Conservation (phyloP, 37 sponge, comb jelly and placozoan species). For the Ephydatia muelleri region DNA sequence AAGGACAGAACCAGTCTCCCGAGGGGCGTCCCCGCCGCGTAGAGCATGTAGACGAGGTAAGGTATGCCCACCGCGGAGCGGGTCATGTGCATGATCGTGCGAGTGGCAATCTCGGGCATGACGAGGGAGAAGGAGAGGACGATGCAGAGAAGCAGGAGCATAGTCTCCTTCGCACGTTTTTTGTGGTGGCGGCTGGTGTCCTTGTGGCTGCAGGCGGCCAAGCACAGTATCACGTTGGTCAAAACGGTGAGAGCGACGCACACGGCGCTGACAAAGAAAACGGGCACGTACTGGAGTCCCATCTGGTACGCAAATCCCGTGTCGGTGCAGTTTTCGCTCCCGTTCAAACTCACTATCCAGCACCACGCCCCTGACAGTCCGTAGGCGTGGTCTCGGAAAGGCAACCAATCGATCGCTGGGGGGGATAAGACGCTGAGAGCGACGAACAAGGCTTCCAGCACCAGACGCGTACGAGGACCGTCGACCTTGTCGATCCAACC, state of each 20-base stretch:
- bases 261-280: background rate
- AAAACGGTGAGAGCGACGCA: background rate
- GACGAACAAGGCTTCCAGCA: background rate
- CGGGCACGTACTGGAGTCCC: background rate
- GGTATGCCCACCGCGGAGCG: background rate
- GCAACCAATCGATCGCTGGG: background rate
- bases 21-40: background rate
- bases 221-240: background rate
- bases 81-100: background rate
- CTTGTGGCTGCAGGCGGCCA: background rate
- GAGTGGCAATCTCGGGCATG: background rate
- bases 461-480: background rate
- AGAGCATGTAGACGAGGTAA: background rate
- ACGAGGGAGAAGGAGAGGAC: background rate
- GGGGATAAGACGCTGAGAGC: background rate
- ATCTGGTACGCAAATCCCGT: background rate
- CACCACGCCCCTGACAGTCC: background rate
- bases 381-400: background rate
- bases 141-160: background rate
- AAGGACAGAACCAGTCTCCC: background rate
- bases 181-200: background rate
- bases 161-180: background rate
- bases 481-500: background rate
- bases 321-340: background rate
- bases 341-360: background rate